phyloP scores from a whole-genome alignment of 1,140 invertebrate genomes.

The Achatina immaculata region DNA sequence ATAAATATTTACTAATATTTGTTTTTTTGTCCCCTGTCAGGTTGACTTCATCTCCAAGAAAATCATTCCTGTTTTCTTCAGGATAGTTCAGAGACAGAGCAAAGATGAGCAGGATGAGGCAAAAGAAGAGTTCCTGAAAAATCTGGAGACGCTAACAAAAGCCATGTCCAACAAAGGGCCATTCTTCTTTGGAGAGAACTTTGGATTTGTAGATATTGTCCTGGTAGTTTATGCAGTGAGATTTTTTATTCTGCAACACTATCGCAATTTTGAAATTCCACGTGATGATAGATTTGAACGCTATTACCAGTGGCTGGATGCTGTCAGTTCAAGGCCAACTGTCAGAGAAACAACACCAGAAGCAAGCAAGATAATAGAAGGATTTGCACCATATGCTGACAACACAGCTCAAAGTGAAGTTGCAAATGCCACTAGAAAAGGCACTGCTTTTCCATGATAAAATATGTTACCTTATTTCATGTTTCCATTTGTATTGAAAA shows the following conservation, averaged over 20 bases:
- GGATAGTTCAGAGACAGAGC: constrained; percentile 33
- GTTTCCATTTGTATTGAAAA: too few species aligned
- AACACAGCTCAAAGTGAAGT: constrained; percentile 48
- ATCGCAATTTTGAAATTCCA: constrained; percentile 52
- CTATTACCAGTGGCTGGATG: constrained; percentile 50
- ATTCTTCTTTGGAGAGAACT: constrained; percentile 42
- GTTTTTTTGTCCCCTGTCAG: background rate
- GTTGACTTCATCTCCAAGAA: background rate
- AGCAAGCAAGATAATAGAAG: constrained; percentile 20
- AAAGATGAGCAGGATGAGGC: constrained; percentile 46
- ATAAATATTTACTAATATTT: too few species aligned
- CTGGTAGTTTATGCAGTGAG: constrained; percentile 47
- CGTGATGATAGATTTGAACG: constrained; percentile 40
- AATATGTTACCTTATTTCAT: too few species aligned
- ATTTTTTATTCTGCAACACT: constrained; percentile 47
- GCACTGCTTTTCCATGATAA: constrained; percentile 45
- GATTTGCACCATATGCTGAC: constrained; percentile 51
- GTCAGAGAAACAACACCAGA: constrained; percentile 20
- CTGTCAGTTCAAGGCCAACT: constrained; percentile 36
- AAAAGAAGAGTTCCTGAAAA: constrained; percentile 43
- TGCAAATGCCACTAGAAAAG: constrained; percentile 49
- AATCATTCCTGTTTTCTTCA: background rate
- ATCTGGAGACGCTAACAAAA: constrained; percentile 40
- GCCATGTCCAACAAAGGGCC: constrained; percentile 46
- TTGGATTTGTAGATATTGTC: background rate